These are phyloP conservation scores for Heliangelus exortis DNA, from an alignment of 2,797 vertebrate species.

Conservation along the genomic window DNA sequence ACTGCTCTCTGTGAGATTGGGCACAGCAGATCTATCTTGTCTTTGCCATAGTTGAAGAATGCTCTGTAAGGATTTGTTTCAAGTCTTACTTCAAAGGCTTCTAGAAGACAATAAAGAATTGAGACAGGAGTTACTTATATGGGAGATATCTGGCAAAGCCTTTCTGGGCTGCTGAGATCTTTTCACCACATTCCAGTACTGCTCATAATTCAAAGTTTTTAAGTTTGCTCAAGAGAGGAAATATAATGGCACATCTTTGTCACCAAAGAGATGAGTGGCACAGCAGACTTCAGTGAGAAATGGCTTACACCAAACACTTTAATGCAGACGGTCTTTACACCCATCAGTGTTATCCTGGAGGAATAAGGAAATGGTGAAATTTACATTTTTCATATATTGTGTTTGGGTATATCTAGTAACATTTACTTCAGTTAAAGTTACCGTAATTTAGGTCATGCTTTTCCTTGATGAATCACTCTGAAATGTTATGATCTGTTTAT, in stretches of 20 bases:
- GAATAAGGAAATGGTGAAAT: not conserved
- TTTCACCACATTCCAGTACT: not conserved
- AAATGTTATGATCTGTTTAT: conserved; percentile 58
- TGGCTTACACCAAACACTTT: not conserved
- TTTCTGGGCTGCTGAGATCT: not conserved
- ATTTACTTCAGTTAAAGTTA: not conserved
- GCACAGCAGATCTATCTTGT: not conserved
- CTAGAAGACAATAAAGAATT: not conserved
- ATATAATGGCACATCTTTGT: not conserved
- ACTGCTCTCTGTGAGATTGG: not conserved
- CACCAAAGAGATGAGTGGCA: not conserved
- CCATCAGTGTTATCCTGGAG: not conserved
- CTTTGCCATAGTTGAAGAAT: not conserved
- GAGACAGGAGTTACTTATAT: not conserved
- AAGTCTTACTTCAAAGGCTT: conserved; percentile 21
- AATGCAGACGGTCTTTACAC: not conserved
- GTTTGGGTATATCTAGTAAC: not conserved
- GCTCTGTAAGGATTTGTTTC: not conserved
- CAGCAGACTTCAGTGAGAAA: not conserved
- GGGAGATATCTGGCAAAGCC: not conserved
- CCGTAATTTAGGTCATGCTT: not conserved
- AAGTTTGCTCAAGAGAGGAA: not conserved
- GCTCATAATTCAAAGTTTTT: not conserved
- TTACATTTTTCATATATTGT: not conserved
- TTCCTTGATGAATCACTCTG: conserved; percentile 35